Evolutionary conservation across 2,797 vertebrate species (phyloP), one percentile per base, ranked within the genome.

Genomic region (Crenichthys baileyi): DNA sequence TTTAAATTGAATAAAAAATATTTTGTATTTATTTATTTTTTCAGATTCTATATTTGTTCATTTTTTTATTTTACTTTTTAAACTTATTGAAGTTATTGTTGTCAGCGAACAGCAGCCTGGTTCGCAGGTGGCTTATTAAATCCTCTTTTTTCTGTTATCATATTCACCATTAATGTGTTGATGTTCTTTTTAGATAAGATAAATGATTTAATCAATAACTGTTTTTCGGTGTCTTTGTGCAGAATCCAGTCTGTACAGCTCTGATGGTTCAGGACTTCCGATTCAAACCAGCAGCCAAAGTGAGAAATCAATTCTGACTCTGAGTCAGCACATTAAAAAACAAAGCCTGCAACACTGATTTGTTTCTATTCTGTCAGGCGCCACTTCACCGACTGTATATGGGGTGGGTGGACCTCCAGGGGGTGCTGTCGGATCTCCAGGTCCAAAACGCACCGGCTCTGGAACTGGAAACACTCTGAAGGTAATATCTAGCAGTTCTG

Each of bases 381-480:
- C 67, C 51, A 83, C 81, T 48, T 90, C 90, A 8, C 87, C 92
- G 0, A 81, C 88, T 0, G 88, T 89, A 44, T 85, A 12, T 5
- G 88, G 85, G 9, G 83, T 74, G 46, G 73, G 82, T 1, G 88
- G 79, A 0, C 50, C 89, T 79, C 83, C 89, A 16, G 93, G 85
- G 72, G 88, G 76, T 0, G 79, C 79, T 0, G 97, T 48, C 0
- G 81, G 96, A 36, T 98, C 97, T 5, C 97, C 97, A 0, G 97
- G 97, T 0, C 95, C 97, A 6, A 98, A 98, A 83, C 97, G 97
- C 44, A 93, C 84, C 20, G 86, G 92, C 53, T 94, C 94, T 1
- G 93, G 91, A 44, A 98, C 97, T 0, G 97, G 97, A 50, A 98
- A 98, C 93, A 98, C 97, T 0, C 93, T 98, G 73, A 98, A 98